phyloP scores from a whole-genome alignment of 2,888 invertebrate genomes.

The Coenonympha arcania region DNA sequence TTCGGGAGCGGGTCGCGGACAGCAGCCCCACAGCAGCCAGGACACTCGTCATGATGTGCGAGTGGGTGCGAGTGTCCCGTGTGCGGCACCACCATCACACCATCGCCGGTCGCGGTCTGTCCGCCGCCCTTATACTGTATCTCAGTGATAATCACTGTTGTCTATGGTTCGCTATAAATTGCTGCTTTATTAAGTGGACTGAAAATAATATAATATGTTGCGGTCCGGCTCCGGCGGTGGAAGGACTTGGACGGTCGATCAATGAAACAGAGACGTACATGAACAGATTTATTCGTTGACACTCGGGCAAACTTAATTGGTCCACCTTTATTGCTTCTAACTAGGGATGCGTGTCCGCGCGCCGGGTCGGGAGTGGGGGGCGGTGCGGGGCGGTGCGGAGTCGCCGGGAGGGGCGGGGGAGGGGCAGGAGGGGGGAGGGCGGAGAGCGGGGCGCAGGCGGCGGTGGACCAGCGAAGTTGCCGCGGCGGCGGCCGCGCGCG shows the following conservation, averaged over 20 bases:
- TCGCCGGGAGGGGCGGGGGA: neutral
- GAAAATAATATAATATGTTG: too few species aligned
- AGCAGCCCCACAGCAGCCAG: too few species aligned
- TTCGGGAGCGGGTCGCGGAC: too few species aligned
- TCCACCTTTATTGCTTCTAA: slow-evolving; percentile 69
- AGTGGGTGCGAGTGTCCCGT: too few species aligned
- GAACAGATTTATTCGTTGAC: slow-evolving; percentile 72
- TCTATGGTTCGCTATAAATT: too few species aligned
- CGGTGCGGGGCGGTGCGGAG: slow-evolving; percentile 21
- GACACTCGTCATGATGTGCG: too few species aligned
- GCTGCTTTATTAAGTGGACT: too few species aligned
- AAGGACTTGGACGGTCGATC: neutral
- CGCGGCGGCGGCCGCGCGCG: slow-evolving; percentile 47
- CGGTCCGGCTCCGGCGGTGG: too few species aligned
- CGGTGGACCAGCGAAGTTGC: slow-evolving; percentile 66
- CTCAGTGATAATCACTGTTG: too few species aligned
- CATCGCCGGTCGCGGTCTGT: too few species aligned
- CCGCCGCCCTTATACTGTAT: too few species aligned
- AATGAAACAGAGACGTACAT: slow-evolving; percentile 49
- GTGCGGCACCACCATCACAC: too few species aligned
- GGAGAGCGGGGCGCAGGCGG: slow-evolving; percentile 31
- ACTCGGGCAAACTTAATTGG: slow-evolving; percentile 68
- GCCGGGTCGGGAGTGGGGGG: slow-evolving; percentile 17
- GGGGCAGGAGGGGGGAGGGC: neutral
- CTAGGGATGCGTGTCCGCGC: slow-evolving; percentile 32